Conservation (phyloP, 1,140 invertebrate genomes). For the Patella vulgata region DNA sequence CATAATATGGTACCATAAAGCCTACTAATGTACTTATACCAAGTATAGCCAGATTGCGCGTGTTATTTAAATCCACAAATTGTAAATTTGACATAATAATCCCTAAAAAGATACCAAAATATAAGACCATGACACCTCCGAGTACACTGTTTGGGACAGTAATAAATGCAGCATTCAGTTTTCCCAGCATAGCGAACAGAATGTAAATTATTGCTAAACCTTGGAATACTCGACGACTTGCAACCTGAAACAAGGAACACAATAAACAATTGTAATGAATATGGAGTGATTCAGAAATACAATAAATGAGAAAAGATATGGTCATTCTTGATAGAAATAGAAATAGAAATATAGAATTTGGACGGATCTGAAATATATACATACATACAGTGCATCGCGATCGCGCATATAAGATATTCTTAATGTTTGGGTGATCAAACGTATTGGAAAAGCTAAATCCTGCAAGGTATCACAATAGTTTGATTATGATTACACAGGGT, state of each 20-base stretch:
- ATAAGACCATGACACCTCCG: slow-evolving; percentile 86
- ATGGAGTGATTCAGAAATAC: too few relatives aligned
- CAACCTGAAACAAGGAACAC: slow-evolving; percentile 73
- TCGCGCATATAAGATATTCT: too few relatives aligned
- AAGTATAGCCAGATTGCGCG: slow-evolving; percentile 83
- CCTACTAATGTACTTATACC: slow-evolving; percentile 88
- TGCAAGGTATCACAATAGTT: too few relatives aligned
- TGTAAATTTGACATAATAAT: slow-evolving; percentile 45
- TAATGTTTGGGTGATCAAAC: too few relatives aligned
- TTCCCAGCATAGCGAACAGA: slow-evolving; percentile 73
- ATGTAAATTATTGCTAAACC: slow-evolving; percentile 82
- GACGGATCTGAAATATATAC: too few relatives aligned
- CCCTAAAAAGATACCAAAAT: slow-evolving; percentile 74
- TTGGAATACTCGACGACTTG: slow-evolving; percentile 84
- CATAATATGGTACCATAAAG: slow-evolving; percentile 79
- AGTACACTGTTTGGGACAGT: slow-evolving; percentile 87
- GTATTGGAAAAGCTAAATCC: too few relatives aligned
- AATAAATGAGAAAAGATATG: too few relatives aligned
- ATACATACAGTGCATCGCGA: too few relatives aligned
- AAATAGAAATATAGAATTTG: too few relatives aligned
- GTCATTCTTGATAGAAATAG: too few relatives aligned
- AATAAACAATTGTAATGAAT: too few relatives aligned
- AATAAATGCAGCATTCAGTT: slow-evolving; percentile 82
- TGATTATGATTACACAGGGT: too few relatives aligned
- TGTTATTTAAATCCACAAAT: slow-evolving; percentile 71